These are phyloP conservation scores for Neodiprion pinetum DNA, from an alignment of 1,140 invertebrate genomes.

Conservation along the genomic window DNA sequence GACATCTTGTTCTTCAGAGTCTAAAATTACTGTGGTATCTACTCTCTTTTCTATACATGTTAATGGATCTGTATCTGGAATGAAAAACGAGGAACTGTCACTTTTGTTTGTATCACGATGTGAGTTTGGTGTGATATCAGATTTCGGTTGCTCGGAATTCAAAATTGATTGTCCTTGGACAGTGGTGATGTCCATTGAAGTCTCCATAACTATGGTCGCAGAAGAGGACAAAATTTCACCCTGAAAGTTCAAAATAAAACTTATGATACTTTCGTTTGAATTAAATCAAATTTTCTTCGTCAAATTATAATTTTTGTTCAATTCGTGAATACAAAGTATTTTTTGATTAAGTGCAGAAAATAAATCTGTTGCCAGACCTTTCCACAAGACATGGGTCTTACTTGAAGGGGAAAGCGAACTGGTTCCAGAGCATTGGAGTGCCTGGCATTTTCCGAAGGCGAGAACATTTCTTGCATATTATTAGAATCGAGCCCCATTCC, in stretches of 20 bases:
- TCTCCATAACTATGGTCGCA: background rate
- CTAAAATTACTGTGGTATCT: background rate
- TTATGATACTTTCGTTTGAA: background rate
- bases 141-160: background rate
- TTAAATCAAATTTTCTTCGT: background rate
- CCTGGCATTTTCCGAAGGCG: background rate
- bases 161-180: conserved; percentile 11
- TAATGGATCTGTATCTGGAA: background rate
- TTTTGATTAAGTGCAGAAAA: background rate
- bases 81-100: background rate
- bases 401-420: background rate
- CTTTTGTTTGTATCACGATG: background rate
- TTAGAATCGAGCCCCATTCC: no score
- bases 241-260: background rate
- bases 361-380: background rate
- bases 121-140: background rate
- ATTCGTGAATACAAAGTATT: background rate
- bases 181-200: conserved; percentile 6
- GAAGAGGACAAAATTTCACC: background rate
- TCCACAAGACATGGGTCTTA: background rate
- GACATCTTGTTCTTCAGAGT: conserved; percentile 1
- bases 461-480: background rate
- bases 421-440: background rate
- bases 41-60: background rate
- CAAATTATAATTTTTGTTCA: no score